These are phyloP conservation scores for Hemiscyllium ocellatum DNA, from an alignment of 2,113 vertebrate genomes.

Conservation along the genomic window DNA sequence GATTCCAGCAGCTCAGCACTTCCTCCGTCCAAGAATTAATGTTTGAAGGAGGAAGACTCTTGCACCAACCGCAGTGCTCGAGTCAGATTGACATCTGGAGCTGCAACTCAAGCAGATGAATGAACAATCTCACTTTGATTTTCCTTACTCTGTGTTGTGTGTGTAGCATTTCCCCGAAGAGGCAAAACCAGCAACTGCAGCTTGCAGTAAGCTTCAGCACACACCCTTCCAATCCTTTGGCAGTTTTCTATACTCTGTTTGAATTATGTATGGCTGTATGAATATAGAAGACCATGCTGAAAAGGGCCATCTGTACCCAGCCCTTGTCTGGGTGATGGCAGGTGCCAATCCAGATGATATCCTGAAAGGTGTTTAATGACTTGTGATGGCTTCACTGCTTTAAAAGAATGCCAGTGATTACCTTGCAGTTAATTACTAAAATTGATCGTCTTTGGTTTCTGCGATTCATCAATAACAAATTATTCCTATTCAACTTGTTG, in stretches of 20 bases:
- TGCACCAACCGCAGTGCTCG: too few species aligned
- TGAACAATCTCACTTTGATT: not conserved
- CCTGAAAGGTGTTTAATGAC: not conserved
- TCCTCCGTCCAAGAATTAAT: too few species aligned
- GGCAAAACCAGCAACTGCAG: not conserved
- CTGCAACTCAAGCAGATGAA: not conserved
- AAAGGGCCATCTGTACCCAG: not conserved
- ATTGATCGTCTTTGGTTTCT: not conserved
- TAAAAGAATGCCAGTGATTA: not conserved
- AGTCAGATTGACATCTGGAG: not conserved
- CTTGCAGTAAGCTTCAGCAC: not conserved
- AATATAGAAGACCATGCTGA: not conserved
- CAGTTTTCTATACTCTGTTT: not conserved
- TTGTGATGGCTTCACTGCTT: not conserved
- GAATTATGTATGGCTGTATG: not conserved
- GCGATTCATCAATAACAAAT: not conserved
- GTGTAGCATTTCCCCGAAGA: not conserved
- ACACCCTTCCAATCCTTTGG: not conserved
- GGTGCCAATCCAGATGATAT: not conserved
- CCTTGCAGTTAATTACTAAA: not conserved
- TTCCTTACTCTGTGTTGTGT: not conserved
- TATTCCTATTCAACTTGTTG: not conserved
- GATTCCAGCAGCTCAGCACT: too few species aligned
- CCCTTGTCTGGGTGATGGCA: not conserved
- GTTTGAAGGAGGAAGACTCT: too few species aligned